Evolutionary conservation across 1,140 invertebrate species (phyloP).

Genomic region (Ceratosolen solmsi): DNA sequence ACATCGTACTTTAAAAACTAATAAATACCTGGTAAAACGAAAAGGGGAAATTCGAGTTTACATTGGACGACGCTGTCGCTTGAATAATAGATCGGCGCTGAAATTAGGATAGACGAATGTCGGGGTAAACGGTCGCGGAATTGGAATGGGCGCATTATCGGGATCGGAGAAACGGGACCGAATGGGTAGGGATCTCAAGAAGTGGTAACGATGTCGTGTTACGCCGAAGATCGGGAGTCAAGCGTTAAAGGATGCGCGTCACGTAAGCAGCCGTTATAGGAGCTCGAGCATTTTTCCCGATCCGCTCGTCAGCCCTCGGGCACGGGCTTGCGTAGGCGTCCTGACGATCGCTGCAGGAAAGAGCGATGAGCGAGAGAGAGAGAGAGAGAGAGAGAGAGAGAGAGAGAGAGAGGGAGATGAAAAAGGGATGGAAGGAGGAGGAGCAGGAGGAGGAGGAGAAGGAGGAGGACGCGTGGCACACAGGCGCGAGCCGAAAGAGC

Average conservation of each 20-base stretch:
- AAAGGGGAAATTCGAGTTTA: no score
- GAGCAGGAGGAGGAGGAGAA: not conserved
- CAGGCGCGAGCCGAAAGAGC: not conserved
- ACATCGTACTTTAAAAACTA: no score
- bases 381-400: slow-evolving; percentile 35
- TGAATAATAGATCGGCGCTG: no score
- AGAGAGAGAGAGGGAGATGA: slow-evolving; percentile 24
- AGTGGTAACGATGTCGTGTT: not conserved
- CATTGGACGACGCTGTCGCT: no score
- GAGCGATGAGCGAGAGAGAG: not conserved
- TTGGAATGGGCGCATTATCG: not conserved
- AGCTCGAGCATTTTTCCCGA: not conserved
- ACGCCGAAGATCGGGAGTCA: not conserved
- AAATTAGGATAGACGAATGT: no score
- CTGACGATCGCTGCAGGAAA: not conserved
- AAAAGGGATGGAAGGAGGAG: not conserved
- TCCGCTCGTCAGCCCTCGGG: not conserved
- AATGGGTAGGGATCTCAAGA: no score
- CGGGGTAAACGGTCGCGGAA: not conserved
- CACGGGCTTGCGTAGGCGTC: not conserved
- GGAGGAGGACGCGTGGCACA: slow-evolving; percentile 6
- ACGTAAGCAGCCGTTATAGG: not conserved
- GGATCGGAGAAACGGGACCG: not conserved
- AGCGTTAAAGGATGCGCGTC: not conserved
- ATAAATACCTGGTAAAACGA: no score